These are phyloP conservation scores for Emydocephalus ijimae DNA, from an alignment of 2,113 vertebrate genomes.

Conservation along the genomic window DNA sequence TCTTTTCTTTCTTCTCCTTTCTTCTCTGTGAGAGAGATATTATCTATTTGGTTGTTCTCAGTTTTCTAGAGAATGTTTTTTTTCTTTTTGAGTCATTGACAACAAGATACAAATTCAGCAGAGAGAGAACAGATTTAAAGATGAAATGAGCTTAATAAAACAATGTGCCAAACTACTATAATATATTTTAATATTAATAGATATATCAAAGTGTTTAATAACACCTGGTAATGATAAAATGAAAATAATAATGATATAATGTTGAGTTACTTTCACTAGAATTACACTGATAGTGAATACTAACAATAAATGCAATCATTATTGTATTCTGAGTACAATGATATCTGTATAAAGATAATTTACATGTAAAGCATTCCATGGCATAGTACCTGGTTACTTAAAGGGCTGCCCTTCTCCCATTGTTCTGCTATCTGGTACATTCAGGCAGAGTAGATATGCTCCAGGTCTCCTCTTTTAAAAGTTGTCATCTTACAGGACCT, in stretches of 20 bases:
- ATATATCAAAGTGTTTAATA: background rate
- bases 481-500: background rate
- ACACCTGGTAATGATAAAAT: background rate
- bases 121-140: background rate
- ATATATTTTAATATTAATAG: background rate
- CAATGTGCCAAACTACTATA: background rate
- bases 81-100: background rate
- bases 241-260: background rate
- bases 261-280: background rate
- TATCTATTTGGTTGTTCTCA: background rate
- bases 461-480: background rate
- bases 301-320: background rate
- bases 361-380: background rate
- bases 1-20: background rate
- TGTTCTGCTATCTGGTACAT: background rate
- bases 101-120: background rate
- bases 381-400: background rate
- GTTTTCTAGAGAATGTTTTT: background rate
- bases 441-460: background rate
- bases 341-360: background rate
- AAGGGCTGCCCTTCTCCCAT: background rate
- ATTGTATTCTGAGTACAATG: background rate
- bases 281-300: background rate
- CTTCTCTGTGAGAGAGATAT: background rate
- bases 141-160: background rate